phyloP scores from a whole-genome alignment of 2,888 invertebrate species.

The Piscicola geometra region DNA sequence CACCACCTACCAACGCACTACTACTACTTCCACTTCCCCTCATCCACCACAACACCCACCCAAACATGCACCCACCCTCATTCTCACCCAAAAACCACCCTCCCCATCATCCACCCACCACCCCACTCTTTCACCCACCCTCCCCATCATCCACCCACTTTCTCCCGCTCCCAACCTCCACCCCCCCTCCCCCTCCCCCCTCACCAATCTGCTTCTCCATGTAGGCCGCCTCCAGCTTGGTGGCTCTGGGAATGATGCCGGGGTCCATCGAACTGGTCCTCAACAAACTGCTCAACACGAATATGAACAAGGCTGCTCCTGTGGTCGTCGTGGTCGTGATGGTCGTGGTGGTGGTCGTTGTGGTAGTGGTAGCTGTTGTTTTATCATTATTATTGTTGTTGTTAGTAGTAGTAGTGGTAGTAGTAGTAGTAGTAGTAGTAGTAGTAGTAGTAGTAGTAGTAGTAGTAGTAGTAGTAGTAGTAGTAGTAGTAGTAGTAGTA shows the following conservation, averaged over 20 bases:
- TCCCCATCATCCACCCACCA: neutral
- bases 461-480: conserved; percentile 9
- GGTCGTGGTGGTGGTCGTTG: too few relatives aligned
- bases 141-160: neutral
- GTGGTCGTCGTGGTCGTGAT: too few relatives aligned
- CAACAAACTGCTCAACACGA: conserved; percentile 88
- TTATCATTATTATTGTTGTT: too few relatives aligned
- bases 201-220: conserved; percentile 64
- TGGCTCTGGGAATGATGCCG: conserved; percentile 81
- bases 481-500: too few relatives aligned
- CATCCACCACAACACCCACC: conserved; percentile 18
- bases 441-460: conserved; percentile 10
- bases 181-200: neutral
- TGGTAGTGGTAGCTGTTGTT: too few relatives aligned
- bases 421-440: too few relatives aligned
- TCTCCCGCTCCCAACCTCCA: neutral
- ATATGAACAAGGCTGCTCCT: conserved; percentile 60
- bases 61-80: neutral
- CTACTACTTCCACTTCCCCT: neutral
- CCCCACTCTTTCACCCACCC: neutral
- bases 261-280: conserved; percentile 88
- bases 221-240: conserved; percentile 79
- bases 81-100: neutral
- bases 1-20: too few relatives aligned
- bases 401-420: too few relatives aligned